These are phyloP conservation scores for Melinaea menophilus DNA, from an alignment of 2,888 invertebrate species.

Conservation along the genomic window DNA sequence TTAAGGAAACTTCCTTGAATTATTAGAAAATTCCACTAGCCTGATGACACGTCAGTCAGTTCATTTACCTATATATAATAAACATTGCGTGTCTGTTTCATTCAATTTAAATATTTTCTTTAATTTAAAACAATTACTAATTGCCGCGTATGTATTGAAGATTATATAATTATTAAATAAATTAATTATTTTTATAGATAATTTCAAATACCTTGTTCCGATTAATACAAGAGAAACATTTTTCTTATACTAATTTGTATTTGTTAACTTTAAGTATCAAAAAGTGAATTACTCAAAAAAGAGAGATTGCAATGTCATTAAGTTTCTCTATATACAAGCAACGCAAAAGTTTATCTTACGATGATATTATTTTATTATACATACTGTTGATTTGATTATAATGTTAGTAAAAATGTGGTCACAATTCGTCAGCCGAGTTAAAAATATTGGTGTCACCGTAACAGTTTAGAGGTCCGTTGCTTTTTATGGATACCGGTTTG, in stretches of 20 bases:
- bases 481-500: slow-evolving; percentile 28
- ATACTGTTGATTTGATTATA: not conserved
- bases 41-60: not conserved
- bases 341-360: not conserved
- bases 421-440: slow-evolving; percentile 9
- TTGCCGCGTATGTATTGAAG: too few relatives aligned
- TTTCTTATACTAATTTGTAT: too few relatives aligned
- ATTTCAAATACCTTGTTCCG: too few relatives aligned
- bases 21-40: not conserved
- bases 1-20: not conserved
- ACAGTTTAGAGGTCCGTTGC: slow-evolving; percentile 31
- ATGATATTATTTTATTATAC: not conserved
- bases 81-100: too few relatives aligned
- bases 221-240: too few relatives aligned
- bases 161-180: too few relatives aligned
- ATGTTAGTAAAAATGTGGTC: not conserved
- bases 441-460: slow-evolving; percentile 32
- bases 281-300: not conserved
- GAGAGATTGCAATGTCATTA: not conserved
- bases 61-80: not conserved
- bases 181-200: too few relatives aligned
- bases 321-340: too few relatives aligned
- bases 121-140: too few relatives aligned
- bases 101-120: too few relatives aligned
- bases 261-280: too few relatives aligned